Evolutionary conservation across 1,140 invertebrate species (phyloP), one percentile per base, ranked within the genome.

Genomic region (Triops cancriformis): DNA sequence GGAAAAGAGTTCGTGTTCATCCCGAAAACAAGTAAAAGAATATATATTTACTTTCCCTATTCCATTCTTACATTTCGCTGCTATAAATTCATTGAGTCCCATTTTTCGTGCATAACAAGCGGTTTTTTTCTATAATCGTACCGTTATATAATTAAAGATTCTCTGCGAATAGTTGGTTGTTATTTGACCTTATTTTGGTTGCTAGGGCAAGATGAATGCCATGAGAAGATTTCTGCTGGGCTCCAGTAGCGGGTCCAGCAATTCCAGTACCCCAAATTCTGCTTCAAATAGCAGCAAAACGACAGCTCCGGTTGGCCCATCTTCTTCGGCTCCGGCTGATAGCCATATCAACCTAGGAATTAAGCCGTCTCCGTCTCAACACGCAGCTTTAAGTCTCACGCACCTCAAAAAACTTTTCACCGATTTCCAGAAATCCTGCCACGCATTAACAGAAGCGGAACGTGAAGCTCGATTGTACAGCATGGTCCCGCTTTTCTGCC

Each of bases 401-500:
- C 96, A 98, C 82, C 88, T 99, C 4, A 94, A 97, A 81, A 98
- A 98, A 85, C 87, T 98, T 11, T 98, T 98, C 86, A 91, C 93
- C 27, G 96, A 98, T 82, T 97, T 96, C 82, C 92, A 91, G 26
- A 94, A 97, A 87, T 93, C 94, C 45, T 86, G 91, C 23, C 9
- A 23, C 14, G 41, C 43, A 72, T 86, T 95, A 1, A 89, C 89
- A 42, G 93, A 95, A 78, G 86, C 89, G 76, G 94, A 98, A 85
- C 90, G 92, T 79, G 95, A 98, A 85, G 93, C 94, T 82, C 97
- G 97, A 85, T 87, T 99, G 0, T 98, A 98, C 85, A 97, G 96
- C 85, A 98, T 99, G 94, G 87, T 99, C 81, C 97, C 97, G 72
- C 87, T 99, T 11, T 99, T 99, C 86, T 97, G 95, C 86, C 98